These are phyloP conservation scores for Mellilla xanthometata DNA, from an alignment of 2,888 invertebrate genomes.

Conservation along the genomic window DNA sequence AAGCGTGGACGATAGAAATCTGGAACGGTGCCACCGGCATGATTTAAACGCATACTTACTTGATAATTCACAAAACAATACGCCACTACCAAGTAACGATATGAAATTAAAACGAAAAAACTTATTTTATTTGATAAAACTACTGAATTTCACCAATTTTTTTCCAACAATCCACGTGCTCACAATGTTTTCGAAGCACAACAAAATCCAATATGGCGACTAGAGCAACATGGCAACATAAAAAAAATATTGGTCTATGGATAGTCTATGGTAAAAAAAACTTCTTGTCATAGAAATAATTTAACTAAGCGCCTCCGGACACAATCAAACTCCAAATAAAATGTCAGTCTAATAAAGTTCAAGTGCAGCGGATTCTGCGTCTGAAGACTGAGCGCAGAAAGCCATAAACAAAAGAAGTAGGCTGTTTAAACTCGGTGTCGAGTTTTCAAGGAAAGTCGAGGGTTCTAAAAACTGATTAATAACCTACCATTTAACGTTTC, in stretches of 20 bases:
- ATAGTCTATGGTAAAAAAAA: slow-evolving; percentile 9
- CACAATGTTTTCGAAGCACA: slow-evolving; percentile 86
- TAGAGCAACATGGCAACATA: slow-evolving; percentile 49
- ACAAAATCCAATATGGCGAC: slow-evolving; percentile 86
- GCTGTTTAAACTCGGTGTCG: too few relatives aligned
- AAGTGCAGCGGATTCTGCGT: too few relatives aligned
- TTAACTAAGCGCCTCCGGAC: too few relatives aligned
- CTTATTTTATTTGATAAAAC: slow-evolving; percentile 56
- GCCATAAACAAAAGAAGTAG: too few relatives aligned
- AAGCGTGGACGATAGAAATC: slow-evolving; percentile 54
- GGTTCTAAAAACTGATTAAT: too few relatives aligned
- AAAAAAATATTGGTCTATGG: slow-evolving; percentile 20
- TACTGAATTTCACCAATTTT: slow-evolving; percentile 70
- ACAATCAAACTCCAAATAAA: too few relatives aligned
- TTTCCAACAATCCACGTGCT: slow-evolving; percentile 85
- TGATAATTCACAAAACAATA: slow-evolving; percentile 53
- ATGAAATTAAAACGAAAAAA: slow-evolving; percentile 49
- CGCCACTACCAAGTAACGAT: slow-evolving; percentile 48
- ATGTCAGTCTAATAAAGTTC: too few relatives aligned
- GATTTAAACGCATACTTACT: slow-evolving; percentile 59
- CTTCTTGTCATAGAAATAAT: too few relatives aligned
- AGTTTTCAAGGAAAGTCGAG: too few relatives aligned
- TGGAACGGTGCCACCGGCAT: slow-evolving; percentile 62
- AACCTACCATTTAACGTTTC: too few relatives aligned
- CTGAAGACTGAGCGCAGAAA: too few relatives aligned